Base-by-base conservation (phyloP, 2,888 invertebrate genomes). In the Drosophila algonquin region DNA sequence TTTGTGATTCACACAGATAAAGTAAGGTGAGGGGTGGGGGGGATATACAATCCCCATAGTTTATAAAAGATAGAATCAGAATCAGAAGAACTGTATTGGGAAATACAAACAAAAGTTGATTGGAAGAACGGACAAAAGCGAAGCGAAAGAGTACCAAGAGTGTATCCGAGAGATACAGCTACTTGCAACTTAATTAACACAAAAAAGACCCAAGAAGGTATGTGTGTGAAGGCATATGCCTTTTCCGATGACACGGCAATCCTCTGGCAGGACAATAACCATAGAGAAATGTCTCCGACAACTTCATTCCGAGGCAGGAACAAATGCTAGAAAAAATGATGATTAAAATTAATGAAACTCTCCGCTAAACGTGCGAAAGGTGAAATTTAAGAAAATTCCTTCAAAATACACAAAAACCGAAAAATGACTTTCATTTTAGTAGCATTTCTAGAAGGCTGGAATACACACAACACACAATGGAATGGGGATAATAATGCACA, bases 391-490 rank as follows among this genome's bases (percentile, higher is more conserved):
- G 27, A 35, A 16, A 14, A 55, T 55, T 45, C 35, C 5, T 10
- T 30, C 12, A 57, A 57, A 47, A 47, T 27, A 75, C 55, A 78
- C 70, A 78, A 69, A 69, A 64, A 45, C 65, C 64, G 67, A 65
- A 80, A 85, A 89, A 87, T 89, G 90, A 89, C 89, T 89, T 89
- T 89, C 90, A 90, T 79, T 90, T 85, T 85, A 79, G 86, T 77
- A 55, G 65, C 64, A 44, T 62, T 16, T 40, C 48, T 57, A 32
- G 35, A 35, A 56, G n/a, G 48, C 56, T n/a, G 40, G 7, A 40
- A 14, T 40, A 21, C 3, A 21, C 48, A 21, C 48, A 59, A 77
- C 24, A 81, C 81, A 81, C 81, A 82, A 82, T 79, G 67, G 5
- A 3, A 21, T 21, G 24, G 24, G 40, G 80, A 61, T 61, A 75